phyloP scores from a whole-genome alignment of 2,888 invertebrate species.

The Agriotes lineatus region DNA sequence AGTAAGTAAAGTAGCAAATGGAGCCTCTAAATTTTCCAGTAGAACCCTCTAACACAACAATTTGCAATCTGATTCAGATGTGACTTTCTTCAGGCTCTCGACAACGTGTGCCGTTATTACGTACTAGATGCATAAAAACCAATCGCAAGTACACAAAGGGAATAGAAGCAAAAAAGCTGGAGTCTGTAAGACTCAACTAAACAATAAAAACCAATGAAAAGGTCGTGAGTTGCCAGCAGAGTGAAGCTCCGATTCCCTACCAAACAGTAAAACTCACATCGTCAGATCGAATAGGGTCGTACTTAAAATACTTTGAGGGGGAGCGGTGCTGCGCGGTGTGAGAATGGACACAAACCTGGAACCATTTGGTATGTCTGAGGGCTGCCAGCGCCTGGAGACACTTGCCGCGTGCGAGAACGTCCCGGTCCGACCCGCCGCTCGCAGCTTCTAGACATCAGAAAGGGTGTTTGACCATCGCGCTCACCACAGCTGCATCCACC shows the following conservation, averaged over 20 bases:
- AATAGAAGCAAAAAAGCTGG: slow-evolving; percentile 64
- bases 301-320: slow-evolving; percentile 44
- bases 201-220: slow-evolving; percentile 49
- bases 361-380: slow-evolving; percentile 99
- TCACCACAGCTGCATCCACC: slow-evolving; percentile 56
- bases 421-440: slow-evolving; percentile 84
- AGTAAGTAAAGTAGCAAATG: slow-evolving; percentile 38
- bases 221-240: slow-evolving; percentile 43
- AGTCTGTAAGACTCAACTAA: slow-evolving; percentile 55
- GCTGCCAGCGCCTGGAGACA: slow-evolving; percentile 99
- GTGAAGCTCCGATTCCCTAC: slow-evolving; percentile 57
- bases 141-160: slow-evolving; percentile 53
- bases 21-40: slow-evolving; percentile 48
- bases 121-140: slow-evolving; percentile 34
- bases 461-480: slow-evolving; percentile 84
- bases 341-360: slow-evolving; percentile 88
- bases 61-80: slow-evolving; percentile 59
- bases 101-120: slow-evolving; percentile 7
- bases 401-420: slow-evolving; percentile 98
- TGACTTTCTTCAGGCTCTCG: slow-evolving; percentile 56
- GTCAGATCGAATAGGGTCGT: slow-evolving; percentile 54
- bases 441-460: slow-evolving; percentile 69
- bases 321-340: slow-evolving; percentile 58
- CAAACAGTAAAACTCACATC: slow-evolving; percentile 61
- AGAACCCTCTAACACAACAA: slow-evolving; percentile 54